Evolutionary conservation across 2,888 invertebrate species (phyloP).

Genomic region (Tachina fera): DNA sequence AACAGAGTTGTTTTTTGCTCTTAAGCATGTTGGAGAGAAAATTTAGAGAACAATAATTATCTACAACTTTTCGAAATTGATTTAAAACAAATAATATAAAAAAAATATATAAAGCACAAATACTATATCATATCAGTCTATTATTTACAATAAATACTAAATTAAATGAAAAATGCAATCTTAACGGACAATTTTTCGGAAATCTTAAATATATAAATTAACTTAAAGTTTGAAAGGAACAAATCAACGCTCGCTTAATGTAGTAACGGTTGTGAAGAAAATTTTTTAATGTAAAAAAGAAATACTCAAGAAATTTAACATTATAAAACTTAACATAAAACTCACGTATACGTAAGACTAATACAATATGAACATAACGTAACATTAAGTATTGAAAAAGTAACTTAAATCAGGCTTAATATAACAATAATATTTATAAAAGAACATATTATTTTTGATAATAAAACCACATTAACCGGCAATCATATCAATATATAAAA

Average conservation of each 20-base stretch:
- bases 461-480: background rate
- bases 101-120: background rate
- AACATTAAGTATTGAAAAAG: slow-evolving; percentile 8
- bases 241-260: slow-evolving; percentile 82
- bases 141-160: background rate
- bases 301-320: background rate
- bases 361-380: background rate
- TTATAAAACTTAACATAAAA: slow-evolving; percentile 1
- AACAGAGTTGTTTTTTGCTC: background rate
- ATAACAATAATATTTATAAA: slow-evolving; percentile 56
- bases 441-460: slow-evolving; percentile 26
- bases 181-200: background rate
- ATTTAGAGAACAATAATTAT: background rate
- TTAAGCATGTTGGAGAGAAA: background rate
- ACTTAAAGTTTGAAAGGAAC: background rate
- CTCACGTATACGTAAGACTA: background rate
- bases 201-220: background rate
- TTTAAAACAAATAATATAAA: background rate
- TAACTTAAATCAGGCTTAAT: slow-evolving; percentile 54
- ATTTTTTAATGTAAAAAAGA: background rate
- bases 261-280: slow-evolving; percentile 80
- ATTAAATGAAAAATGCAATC: background rate
- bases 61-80: background rate
- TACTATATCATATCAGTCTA: background rate
- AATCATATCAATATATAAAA: slow-evolving; percentile 55